Conservation (phyloP, 2,797 vertebrate genomes). For the Dromococcyx pavoninus region DNA sequence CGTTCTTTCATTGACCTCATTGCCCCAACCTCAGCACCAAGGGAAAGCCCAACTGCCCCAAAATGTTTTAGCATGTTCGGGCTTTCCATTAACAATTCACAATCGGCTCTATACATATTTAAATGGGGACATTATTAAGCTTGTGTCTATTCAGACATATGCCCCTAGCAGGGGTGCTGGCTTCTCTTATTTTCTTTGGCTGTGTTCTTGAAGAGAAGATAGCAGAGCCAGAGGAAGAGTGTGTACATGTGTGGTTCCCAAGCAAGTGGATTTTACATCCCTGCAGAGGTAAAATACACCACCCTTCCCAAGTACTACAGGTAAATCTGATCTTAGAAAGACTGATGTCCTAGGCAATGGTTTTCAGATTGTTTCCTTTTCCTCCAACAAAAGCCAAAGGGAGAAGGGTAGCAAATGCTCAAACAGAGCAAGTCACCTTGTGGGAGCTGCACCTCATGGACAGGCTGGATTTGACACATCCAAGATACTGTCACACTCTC, state of each 20-base stretch:
- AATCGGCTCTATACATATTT: constrained; percentile 6
- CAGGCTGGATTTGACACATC: not conserved
- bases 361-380: not conserved
- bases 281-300: not conserved
- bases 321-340: not conserved
- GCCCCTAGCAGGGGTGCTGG: constrained; percentile 13
- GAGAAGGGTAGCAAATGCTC: not conserved
- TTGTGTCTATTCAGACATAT: constrained; percentile 35
- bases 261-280: not conserved
- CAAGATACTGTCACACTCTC: not conserved
- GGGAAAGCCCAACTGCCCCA: not conserved
- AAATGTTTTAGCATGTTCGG: not conserved
- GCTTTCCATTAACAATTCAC: not conserved
- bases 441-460: not conserved
- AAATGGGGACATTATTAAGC: constrained; percentile 25
- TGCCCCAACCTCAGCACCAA: not conserved
- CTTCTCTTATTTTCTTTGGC: constrained; percentile 10
- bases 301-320: not conserved
- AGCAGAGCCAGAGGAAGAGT: not conserved
- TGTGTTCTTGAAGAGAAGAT: not conserved
- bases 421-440: not conserved
- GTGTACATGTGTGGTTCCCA: not conserved
- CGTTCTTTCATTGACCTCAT: rapidly evolving
- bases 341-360: not conserved
- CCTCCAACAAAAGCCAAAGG: not conserved